Evolutionary conservation across 2,797 vertebrate genomes (phyloP).

Genomic region (Bradypus variegatus): DNA sequence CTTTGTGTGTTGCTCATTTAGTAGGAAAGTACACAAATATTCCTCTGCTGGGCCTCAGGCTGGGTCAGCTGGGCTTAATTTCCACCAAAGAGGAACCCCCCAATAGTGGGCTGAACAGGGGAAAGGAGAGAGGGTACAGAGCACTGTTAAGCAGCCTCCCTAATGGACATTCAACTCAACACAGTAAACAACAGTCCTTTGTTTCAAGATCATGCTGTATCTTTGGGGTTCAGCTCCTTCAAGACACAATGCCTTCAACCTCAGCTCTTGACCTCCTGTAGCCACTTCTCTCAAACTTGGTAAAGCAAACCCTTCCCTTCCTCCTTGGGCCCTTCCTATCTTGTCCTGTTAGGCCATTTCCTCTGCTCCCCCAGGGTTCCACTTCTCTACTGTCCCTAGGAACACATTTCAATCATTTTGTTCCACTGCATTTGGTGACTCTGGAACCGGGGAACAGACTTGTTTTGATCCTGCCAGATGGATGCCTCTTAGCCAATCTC

Average conservation of each 20-base stretch:
- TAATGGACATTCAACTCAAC: background rate
- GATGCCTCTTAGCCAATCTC: conserved; percentile 9
- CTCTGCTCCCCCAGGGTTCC: background rate
- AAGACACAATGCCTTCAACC: background rate
- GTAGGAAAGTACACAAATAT: background rate
- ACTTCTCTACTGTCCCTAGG: background rate
- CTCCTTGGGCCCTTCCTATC: background rate
- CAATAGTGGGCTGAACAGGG: accelerated
- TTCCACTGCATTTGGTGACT: background rate
- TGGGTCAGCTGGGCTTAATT: background rate
- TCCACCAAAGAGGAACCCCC: background rate
- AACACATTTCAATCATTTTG: background rate
- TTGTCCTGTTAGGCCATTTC: background rate
- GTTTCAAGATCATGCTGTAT: background rate
- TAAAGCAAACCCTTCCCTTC: background rate
- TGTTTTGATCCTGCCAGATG: background rate
- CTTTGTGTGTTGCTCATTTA: too few relatives aligned
- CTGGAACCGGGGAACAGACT: background rate
- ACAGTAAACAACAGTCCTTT: background rate
- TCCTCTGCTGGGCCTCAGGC: background rate
- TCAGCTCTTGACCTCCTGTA: background rate
- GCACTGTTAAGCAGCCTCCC: background rate
- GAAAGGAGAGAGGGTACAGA: background rate
- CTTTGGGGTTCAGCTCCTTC: background rate
- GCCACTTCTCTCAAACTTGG: background rate